Evolutionary conservation across 2,113 vertebrate species (phyloP), one percentile per base, ranked within the genome.

Genomic region (Chamaea fasciata): DNA sequence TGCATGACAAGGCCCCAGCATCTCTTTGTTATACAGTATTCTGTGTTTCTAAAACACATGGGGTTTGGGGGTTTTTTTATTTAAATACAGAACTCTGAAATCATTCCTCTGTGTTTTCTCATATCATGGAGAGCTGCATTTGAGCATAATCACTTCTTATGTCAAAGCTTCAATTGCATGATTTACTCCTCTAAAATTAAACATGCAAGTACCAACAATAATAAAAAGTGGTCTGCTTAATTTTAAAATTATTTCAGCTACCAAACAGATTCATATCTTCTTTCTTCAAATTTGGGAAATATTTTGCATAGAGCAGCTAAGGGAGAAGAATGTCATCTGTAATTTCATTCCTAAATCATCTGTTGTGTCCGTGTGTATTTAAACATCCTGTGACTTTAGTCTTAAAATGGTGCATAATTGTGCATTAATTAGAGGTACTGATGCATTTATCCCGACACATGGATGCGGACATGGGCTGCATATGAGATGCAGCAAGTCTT

Each of bases 141-240:
- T 50, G 52, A 91, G 80, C 83, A 49, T 89, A 97, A 97, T 95
- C 75, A 73, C 89, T 88, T 89, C 81, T 85, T 78, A 56, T 90
- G 74, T 87, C 70, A 87, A 57, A 87, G 83, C 87, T 96, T 96
- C 89, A 97, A 91, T 95, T 94, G 89, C 53, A 49, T 76, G 94
- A 95, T 96, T 94, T 96, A 81, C 74, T 47, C 70, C 89, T 94
- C 94, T 94, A 95, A 96, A 96, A 95, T 95, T 83, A 96, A 96
- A 93, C 63, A 76, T 41, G 59, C 64, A 87, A 94, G 60, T 73
- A 74, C 70, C 74, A 87, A 86, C 86, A 96, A 92, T 90, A 95
- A 94, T 75, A 94, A 83, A 90, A 95, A 87, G 47, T 90, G 55
- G 95, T 93, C 74, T 85, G 79, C 76, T 47, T 95, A 93, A 94